Percentiles rank a stretch among this genome's conserved stretches.
These are phyloP conservation scores for Eupithecia subumbrata DNA, from an alignment of 2,888 invertebrate species.

Conservation along the genomic window DNA sequence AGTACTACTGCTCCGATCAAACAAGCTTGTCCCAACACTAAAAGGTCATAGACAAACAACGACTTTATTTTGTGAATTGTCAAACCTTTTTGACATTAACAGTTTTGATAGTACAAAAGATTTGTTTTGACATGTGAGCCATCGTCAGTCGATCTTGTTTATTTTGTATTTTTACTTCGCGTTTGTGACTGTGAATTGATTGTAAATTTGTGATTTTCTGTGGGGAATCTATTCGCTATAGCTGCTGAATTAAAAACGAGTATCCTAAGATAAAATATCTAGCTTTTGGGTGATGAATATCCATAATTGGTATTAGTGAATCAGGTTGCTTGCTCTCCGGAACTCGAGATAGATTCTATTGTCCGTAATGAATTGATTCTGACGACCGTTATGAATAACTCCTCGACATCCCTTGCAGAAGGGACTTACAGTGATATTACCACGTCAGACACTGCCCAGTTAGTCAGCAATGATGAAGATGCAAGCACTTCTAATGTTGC, in stretches of 20 bases:
- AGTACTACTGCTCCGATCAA: neutral
- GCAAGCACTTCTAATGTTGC: slow-evolving; percentile 70
- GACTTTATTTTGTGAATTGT: neutral
- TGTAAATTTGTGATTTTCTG: neutral
- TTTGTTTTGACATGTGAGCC: too few species aligned
- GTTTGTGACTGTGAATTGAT: neutral
- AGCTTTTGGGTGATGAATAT: neutral
- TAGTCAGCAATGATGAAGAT: slow-evolving; percentile 71
- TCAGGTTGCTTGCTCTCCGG: neutral
- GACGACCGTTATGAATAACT: slow-evolving; percentile 60
- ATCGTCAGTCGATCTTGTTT: too few species aligned
- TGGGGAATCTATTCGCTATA: neutral
- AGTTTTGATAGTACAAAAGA: too few species aligned
- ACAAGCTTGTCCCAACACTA: neutral
- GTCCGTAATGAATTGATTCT: slow-evolving; percentile 2
- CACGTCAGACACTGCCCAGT: slow-evolving; percentile 72
- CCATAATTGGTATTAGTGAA: neutral
- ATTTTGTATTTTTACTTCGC: too few species aligned
- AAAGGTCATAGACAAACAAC: neutral
- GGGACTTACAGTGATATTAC: slow-evolving; percentile 60
- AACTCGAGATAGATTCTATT: slow-evolving; percentile 19
- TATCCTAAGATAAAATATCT: neutral
- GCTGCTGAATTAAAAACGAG: neutral
- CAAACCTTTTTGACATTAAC: neutral
- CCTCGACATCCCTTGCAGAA: slow-evolving; percentile 55